Conservation (phyloP, 2,113 vertebrate species). For the Ptychochromis oligacanthus region DNA sequence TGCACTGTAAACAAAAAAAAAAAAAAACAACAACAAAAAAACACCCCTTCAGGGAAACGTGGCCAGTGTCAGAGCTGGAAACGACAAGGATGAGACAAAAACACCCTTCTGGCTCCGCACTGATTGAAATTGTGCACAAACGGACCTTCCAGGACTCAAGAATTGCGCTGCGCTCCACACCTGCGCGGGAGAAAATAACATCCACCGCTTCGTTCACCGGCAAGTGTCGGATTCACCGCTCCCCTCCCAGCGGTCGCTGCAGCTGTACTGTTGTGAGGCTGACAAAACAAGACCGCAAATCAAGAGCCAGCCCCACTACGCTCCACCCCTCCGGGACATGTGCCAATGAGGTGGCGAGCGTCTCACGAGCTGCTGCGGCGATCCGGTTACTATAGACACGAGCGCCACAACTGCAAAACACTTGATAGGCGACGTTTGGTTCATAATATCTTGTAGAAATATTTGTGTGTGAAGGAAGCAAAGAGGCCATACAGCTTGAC, state of each 20-base stretch:
- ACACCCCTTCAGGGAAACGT: background rate
- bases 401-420: background rate
- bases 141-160: background rate
- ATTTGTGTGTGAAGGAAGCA: background rate
- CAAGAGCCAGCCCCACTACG: constrained; percentile 45
- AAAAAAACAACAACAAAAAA: no score
- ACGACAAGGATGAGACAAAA: background rate
- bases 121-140: background rate
- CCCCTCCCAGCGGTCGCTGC: background rate
- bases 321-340: constrained; percentile 60
- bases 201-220: background rate
- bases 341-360: constrained; percentile 46
- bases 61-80: background rate
- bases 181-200: background rate
- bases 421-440: background rate
- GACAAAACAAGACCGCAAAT: constrained; percentile 35
- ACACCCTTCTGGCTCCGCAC: background rate
- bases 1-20: background rate
- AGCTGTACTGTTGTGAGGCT: constrained; percentile 16
- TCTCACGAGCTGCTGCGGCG: background rate
- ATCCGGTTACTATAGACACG: background rate
- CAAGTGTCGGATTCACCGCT: background rate
- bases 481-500: background rate
- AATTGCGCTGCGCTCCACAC: background rate
- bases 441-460: background rate